Base-by-base conservation (phyloP, 2,113 vertebrate species). In the Centropus unirufus region DNA sequence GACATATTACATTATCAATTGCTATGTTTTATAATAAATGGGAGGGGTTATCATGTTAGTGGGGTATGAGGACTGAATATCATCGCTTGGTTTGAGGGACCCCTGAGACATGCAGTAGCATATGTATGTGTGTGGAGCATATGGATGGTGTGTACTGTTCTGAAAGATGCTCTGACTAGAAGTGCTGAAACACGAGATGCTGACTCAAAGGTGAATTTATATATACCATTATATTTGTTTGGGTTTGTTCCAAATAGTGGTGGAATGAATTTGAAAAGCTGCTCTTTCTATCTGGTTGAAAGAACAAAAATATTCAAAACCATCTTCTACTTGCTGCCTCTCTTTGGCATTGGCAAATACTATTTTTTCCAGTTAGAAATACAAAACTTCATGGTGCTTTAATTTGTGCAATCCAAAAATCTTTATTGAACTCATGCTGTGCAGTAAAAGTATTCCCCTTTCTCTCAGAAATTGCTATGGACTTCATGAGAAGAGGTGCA, bases 201-300 rank as follows among this genome's bases (percentile, higher is more conserved):
- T 97, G 95, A 95, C 96, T 96, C 96, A 95, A 96, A 96, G 95
- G 96, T 96, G 85, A 96, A 94, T 96, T 96, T 93, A 80, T 97
- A 96, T 93, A 83, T 81, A 87, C 52, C 80, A 89, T 94, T 94
- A 36, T 63, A 84, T 93, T 78, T 70, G 49, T 68, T 90, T 95
- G 94, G 92, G 34, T 77, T 52, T 79, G 63, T 84, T 96, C 97
- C 93, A 94, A 69, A 66, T 93, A 76, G 87, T 29, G 36, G 75
- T 82, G 80, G 85, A 82, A 80, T 72, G 46, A 83, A 62, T 86
- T 92, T 89, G 20, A 84, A 80, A 88, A 64, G 55, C 87, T 83
- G 22, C 17, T 89, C 27, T 55, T 85, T 77, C 87, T 73, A 12
- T 83, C 83, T 70, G 46, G 52, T 18, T 47, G 30, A 78, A 89